A percentile compares a stretch with the other conserved stretches of the same genome.
Evolutionary conservation across 2,113 vertebrate genomes (phyloP).

Genomic region (Chloropsis hardwickii): DNA sequence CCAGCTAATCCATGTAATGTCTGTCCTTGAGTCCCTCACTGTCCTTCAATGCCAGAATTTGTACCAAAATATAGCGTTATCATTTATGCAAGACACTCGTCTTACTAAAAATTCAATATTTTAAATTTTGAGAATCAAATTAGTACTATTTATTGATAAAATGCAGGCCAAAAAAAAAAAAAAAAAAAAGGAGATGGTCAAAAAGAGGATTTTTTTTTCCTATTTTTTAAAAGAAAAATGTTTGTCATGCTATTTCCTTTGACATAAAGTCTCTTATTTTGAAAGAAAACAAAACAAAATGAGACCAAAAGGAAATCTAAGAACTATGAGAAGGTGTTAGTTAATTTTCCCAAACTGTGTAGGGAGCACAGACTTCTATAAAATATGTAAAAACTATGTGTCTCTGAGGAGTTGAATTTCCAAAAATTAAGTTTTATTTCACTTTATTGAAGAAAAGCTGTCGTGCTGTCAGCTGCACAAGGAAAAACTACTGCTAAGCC

Average conservation of each 20-base stretch:
- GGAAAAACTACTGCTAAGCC: neutral
- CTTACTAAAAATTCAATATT: neutral
- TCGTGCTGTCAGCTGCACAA: neutral
- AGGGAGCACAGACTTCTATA: neutral
- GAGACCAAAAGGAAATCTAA: neutral
- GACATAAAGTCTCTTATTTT: neutral
- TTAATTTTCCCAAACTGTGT: neutral
- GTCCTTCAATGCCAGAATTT: neutral
- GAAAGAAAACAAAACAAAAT: neutral
- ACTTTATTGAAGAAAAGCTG: neutral
- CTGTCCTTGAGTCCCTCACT: neutral
- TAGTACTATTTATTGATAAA: neutral
- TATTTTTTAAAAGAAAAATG: neutral
- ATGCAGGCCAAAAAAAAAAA: neutral
- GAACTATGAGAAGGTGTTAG: neutral
- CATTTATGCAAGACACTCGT: neutral
- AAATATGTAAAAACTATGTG: neutral
- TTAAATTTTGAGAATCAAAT: neutral
- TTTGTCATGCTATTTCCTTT: neutral
- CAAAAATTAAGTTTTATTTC: neutral
- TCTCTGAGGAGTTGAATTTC: neutral
- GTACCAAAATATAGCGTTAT: neutral
- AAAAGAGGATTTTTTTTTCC: fast-evolving
- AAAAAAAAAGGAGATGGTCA: neutral
- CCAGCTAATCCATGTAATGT: neutral